phyloP scores from a whole-genome alignment of 2,888 invertebrate species.

The Latrodectus hesperus region DNA sequence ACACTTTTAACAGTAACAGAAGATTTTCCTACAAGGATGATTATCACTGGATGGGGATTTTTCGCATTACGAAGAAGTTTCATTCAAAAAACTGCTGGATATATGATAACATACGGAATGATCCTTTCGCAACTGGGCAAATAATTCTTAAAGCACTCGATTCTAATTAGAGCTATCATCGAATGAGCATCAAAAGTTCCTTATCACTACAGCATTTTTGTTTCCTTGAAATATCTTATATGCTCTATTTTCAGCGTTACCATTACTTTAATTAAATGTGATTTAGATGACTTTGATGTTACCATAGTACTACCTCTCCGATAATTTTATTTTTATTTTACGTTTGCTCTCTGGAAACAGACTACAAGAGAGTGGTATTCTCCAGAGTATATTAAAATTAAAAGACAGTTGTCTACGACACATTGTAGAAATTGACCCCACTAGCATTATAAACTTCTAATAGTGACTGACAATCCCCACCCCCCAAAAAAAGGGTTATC shows the following conservation, averaged over 20 bases:
- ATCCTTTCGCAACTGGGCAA: neutral
- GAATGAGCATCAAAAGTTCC: neutral
- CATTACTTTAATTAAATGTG: neutral
- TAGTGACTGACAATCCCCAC: neutral
- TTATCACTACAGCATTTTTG: neutral
- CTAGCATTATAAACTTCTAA: neutral
- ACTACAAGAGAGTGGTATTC: neutral
- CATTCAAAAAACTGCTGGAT: neutral
- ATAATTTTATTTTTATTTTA: neutral
- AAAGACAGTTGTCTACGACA: neutral
- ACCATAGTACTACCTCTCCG: neutral
- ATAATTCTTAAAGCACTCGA: neutral
- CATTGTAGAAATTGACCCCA: neutral
- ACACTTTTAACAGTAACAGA: neutral
- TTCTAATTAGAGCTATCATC: neutral
- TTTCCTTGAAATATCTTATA: neutral
- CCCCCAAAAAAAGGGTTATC: neutral
- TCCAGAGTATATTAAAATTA: conserved; percentile 1
- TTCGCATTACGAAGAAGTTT: neutral
- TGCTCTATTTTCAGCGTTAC: neutral
- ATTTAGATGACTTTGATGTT: neutral
- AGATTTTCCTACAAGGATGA: neutral
- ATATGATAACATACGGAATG: conserved; percentile 1
- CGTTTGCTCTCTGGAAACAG: conserved; percentile 5
- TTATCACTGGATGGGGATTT: neutral